phyloP scores from a whole-genome alignment of 1,140 invertebrate species.

The Portunus trituberculatus region DNA sequence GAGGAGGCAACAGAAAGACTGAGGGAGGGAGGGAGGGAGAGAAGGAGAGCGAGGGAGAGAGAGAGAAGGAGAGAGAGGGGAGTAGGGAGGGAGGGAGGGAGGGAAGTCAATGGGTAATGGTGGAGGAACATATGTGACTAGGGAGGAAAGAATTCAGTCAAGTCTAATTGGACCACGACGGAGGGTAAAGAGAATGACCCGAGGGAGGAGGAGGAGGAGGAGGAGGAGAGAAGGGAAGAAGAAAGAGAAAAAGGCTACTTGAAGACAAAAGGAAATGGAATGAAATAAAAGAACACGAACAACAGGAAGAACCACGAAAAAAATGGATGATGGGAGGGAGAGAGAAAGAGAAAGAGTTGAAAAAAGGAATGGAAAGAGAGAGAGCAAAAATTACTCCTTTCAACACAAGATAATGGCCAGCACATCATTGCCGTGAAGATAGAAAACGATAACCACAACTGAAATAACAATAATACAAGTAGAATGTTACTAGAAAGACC shows the following conservation, averaged over 20 bases:
- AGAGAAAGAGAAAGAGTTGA: not conserved
- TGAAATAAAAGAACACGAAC: not conserved
- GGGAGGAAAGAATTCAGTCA: conserved; percentile 49
- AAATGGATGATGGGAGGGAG: not conserved
- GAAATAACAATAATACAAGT: too few relatives aligned
- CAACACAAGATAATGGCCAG: too few relatives aligned
- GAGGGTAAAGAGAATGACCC: conserved; percentile 36
- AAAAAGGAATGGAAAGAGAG: not conserved
- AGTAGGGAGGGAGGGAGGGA: conserved; percentile 36
- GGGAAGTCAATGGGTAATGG: not conserved
- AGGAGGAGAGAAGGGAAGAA: not conserved
- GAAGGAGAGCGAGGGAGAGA: not conserved
- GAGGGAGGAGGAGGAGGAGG: conserved; percentile 9
- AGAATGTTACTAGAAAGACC: too few relatives aligned
- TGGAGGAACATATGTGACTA: conserved; percentile 13
- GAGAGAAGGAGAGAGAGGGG: conserved; percentile 33
- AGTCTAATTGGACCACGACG: not conserved
- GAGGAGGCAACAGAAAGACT: not conserved
- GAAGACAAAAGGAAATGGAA: conserved; percentile 5
- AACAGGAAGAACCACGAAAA: not conserved
- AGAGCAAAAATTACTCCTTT: too few relatives aligned
- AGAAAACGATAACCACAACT: too few relatives aligned
- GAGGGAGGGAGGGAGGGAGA: conserved; percentile 16
- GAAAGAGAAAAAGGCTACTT: not conserved
- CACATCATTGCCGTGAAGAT: too few relatives aligned